Base-by-base conservation (phyloP, 2,797 vertebrate species). In the Halcyon leucocephala region DNA sequence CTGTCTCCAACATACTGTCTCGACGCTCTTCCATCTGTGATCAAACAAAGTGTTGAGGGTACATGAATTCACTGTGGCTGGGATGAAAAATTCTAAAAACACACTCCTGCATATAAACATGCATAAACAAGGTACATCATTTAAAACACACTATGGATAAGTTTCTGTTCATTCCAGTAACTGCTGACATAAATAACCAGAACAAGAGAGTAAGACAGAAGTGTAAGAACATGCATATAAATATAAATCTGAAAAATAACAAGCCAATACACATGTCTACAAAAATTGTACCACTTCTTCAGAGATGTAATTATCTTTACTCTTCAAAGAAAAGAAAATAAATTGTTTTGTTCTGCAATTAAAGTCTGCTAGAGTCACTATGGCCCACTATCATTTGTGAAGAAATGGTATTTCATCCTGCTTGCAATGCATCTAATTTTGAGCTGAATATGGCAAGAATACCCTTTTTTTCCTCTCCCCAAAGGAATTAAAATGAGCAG, bases 1-100 rank as follows among this genome's bases (percentile, higher is more conserved):
- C 98, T 0, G 99, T 99, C 97, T 99, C 99, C 95, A 99, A 93
- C 99, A 99, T 99, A 73, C 99, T 98, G 94, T 99, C 98, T 46
- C 98, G 98, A 70, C 99, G 98, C 91, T 99, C 98, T 82, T 98
- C 99, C 99, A 99, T 99, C 99, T 99, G 97, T 9, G 97, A 95
- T 1, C 5, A 20, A 86, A 78, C 7, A 8, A 51, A 82, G 21
- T 10, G 35, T 57, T 41, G 81, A 89, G 39, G 91, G 46, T n/a
- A 90, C 58, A 44, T 7, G 10, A 72, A 33, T 37, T 54, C 54
- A 54, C 85, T 52, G 37, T 21, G 9, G 49, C 21, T 77, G 77
- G 19, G 41, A 19, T 1, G 11, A 24, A 26, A 15, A n/a, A 22
- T 2, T 5, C 80, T 39, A n/a, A 55, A 69, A 58, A 57, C 13